Evolutionary conservation across 2,888 invertebrate genomes (phyloP).

Genomic region (Ceraclea dissimilis): DNA sequence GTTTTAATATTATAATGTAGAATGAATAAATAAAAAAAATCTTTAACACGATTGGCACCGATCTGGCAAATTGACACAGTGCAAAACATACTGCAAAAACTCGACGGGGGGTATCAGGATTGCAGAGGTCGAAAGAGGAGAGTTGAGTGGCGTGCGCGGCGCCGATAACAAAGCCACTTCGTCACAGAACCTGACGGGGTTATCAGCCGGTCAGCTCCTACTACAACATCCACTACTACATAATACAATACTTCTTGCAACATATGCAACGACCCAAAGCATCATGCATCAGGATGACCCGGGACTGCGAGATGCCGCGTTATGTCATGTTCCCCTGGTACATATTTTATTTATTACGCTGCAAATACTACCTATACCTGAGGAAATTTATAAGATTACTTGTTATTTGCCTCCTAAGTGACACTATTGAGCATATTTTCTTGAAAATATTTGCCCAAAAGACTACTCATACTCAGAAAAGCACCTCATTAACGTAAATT

Average conservation of each 20-base stretch:
- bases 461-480: too few species aligned
- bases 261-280: too few species aligned
- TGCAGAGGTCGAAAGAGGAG: constrained; percentile 12
- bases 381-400: too few species aligned
- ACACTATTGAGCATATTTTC: too few species aligned
- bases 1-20: not conserved
- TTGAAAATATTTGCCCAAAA: too few species aligned
- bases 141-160: constrained; percentile 23
- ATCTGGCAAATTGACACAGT: constrained; percentile 22
- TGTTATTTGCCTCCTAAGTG: too few species aligned
- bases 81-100: constrained; percentile 9
- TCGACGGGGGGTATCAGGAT: constrained; percentile 18
- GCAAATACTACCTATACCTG: too few species aligned
- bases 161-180: constrained; percentile 46
- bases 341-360: too few species aligned
- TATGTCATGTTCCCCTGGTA: not conserved
- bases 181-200: constrained; percentile 47
- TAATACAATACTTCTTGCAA: not conserved
- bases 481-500: too few species aligned
- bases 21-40: constrained; percentile 4
- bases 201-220: constrained; percentile 34
- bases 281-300: too few species aligned
- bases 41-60: constrained; percentile 13
- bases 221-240: not conserved
- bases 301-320: too few species aligned